These are phyloP conservation scores for Microtus montanus DNA, from an alignment of 2,113 vertebrate species.

Conservation along the genomic window DNA sequence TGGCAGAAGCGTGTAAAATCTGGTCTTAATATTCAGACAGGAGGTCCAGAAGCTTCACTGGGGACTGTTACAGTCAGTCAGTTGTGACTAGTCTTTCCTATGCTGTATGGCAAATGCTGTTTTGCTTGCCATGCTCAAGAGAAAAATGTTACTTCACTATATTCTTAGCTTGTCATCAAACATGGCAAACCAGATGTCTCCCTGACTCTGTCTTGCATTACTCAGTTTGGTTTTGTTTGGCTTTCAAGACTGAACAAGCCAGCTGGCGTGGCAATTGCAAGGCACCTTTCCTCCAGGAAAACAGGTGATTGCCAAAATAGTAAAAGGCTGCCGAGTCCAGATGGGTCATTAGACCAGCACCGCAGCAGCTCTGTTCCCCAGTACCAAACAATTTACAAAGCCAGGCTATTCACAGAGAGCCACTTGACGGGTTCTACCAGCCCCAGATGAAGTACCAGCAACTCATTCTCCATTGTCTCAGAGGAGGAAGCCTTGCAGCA, in stretches of 20 bases:
- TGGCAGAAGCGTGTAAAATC: not conserved
- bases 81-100: not conserved
- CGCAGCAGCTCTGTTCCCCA: not conserved
- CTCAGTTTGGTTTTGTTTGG: slow-evolving; percentile 26
- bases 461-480: slow-evolving; percentile 30
- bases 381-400: slow-evolving; percentile 62
- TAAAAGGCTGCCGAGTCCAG: not conserved
- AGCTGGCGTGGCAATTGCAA: not conserved
- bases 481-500: slow-evolving; percentile 58
- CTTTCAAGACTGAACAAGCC: not conserved
- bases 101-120: not conserved
- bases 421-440: slow-evolving; percentile 55
- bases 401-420: slow-evolving; percentile 31
- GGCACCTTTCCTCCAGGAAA: not conserved
- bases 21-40: not conserved
- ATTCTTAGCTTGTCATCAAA: not conserved
- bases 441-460: not conserved
- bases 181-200: not conserved
- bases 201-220: not conserved
- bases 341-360: not conserved
- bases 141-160: slow-evolving; percentile 30
- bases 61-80: not conserved
- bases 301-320: not conserved
- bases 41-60: slow-evolving; percentile 28
- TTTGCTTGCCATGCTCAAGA: not conserved